A percentile compares a stretch with the other conserved stretches of the same genome.
phyloP scores from a whole-genome alignment of 2,888 invertebrate species.

The Acleris sparsana region DNA sequence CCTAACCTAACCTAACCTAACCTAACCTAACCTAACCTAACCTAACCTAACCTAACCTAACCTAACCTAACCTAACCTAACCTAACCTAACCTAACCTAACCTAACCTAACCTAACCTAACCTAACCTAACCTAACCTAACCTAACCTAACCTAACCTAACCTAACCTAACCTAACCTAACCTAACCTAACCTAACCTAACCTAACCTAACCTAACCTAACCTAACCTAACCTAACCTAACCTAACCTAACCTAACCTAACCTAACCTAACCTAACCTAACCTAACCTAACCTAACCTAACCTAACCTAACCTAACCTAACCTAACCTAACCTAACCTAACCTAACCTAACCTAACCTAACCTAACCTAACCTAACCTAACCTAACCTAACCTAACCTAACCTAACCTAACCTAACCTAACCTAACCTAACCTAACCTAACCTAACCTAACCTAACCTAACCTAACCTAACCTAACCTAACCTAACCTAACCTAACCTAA shows the following conservation, averaged over 20 bases:
- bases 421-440: constrained; percentile 2
- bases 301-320: constrained; percentile 2
- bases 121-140: constrained; percentile 35
- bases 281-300: constrained; percentile 2
- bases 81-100: constrained; percentile 36
- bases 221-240: constrained; percentile 2
- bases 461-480: constrained; percentile 2
- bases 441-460: constrained; percentile 2
- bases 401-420: constrained; percentile 2
- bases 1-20: constrained; percentile 37
- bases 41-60: constrained; percentile 37
- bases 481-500: constrained; percentile 2
- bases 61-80: constrained; percentile 36
- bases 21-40: constrained; percentile 37
- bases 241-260: constrained; percentile 2
- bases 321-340: constrained; percentile 2
- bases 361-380: constrained; percentile 2
- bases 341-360: constrained; percentile 2
- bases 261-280: constrained; percentile 2
- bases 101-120: constrained; percentile 36
- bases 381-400: constrained; percentile 2
- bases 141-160: constrained; percentile 26
- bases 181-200: constrained; percentile 2
- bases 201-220: constrained; percentile 2
- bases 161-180: constrained; percentile 2